Evolutionary conservation across 1,140 invertebrate species (phyloP), one percentile per base, ranked within the genome.

Genomic region (Anadara kagoshimensis): DNA sequence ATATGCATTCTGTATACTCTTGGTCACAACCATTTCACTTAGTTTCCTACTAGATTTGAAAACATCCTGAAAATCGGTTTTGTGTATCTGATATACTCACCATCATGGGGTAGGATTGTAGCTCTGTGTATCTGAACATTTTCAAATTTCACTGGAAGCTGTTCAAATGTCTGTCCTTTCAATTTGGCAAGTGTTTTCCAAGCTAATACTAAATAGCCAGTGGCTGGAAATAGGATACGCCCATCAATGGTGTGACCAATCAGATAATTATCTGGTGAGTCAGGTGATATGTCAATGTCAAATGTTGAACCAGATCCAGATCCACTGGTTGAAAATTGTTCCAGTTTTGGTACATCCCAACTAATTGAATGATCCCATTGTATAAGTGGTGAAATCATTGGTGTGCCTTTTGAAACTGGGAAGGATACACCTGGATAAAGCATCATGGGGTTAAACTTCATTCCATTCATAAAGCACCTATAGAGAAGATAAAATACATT

Each of bases 171-270:
- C 43, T 91, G 91, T 18, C 94, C 93, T 64, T 92, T 91, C 62
- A 97, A 87, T 88, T 96, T 97, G 1, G 97, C 96, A 71, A 97
- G 93, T 0, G 96, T 95, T 87, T 94, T 94, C 98, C 98, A 99
- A 0, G 95, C 97, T 1, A 99, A 87, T 1, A 94, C 93, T 89
- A 99, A 91, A 84, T 99, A 98, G 14, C 97, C 97, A 53, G 97
- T 98, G 57, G 97, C 97, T 14, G 98, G 98, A 90, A 96, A 99
- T 3, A 99, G 89, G 41, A 98, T 91, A 84, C 97, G 92, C 16
- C 97, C 97, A 90, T 99, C 97, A 83, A 99, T 98, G n/a, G 92
- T 92, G 86, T 99, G 97, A 22, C 97, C 97, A 44, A 92, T 87
- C 56, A 90, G 89, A 69, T 93, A 97, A 49, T 93, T 89, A 86